phyloP scores from a whole-genome alignment of 2,113 vertebrate species.

The Coptodon bakossiorum region DNA sequence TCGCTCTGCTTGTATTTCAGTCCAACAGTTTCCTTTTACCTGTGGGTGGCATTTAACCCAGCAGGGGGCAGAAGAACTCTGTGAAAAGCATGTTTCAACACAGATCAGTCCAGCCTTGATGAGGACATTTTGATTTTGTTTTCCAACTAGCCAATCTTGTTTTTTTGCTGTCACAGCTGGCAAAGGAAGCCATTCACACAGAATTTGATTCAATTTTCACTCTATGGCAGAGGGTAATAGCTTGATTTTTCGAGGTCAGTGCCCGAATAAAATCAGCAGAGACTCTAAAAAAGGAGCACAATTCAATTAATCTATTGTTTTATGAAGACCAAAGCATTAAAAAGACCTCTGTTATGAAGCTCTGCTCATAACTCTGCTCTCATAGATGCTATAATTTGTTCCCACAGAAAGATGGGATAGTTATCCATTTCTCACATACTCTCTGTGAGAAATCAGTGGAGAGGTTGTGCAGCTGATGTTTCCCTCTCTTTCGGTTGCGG shows the following conservation, averaged over 20 bases:
- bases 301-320: background rate
- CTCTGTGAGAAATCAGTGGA: background rate
- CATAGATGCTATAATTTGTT: background rate
- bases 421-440: background rate
- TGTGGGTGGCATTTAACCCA: conserved; percentile 2
- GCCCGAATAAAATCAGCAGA: background rate
- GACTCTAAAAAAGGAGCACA: background rate
- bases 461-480: background rate
- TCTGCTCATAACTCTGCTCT: background rate
- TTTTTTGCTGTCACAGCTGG: background rate
- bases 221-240: background rate
- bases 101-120: background rate
- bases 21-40: background rate
- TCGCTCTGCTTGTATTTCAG: background rate
- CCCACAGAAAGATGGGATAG: background rate
- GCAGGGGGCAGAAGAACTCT: conserved; percentile 54
- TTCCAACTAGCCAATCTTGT: background rate
- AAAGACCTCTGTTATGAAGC: background rate
- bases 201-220: background rate
- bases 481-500: background rate
- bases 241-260: conserved; percentile 1
- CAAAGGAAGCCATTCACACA: background rate
- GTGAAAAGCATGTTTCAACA: background rate
- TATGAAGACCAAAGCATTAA: background rate
- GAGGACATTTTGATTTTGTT: background rate